phyloP scores from a whole-genome alignment of 2,888 invertebrate genomes.

The Scaptomyza polygonia region DNA sequence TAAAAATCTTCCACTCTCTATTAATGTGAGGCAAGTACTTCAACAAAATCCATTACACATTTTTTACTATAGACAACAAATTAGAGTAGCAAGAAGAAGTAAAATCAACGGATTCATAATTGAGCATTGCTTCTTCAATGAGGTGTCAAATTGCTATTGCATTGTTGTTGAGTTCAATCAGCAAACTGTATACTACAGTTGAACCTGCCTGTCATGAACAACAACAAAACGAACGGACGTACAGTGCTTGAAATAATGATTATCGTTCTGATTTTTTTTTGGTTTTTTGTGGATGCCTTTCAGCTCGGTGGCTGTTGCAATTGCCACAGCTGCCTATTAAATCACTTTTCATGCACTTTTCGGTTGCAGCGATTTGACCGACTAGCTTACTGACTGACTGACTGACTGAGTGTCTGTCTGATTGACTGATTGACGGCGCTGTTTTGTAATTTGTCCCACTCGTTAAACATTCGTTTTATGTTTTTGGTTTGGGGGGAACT shows the following conservation, averaged over 20 bases:
- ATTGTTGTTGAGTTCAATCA: conserved; percentile 36
- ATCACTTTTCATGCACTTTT: conserved; percentile 54
- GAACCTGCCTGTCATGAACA: conserved; percentile 14
- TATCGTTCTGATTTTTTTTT: conserved; percentile 22
- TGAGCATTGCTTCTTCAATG: conserved; percentile 47
- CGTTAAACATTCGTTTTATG: conserved; percentile 60
- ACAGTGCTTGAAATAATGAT: conserved; percentile 35
- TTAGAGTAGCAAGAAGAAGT: neutral
- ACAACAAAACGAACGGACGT: neutral
- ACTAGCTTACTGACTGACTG: conserved; percentile 14
- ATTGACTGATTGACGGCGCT: conserved; percentile 8
- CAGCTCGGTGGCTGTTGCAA: conserved; percentile 37
- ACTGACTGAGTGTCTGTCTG: conserved; percentile 11
- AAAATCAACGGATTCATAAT: conserved; percentile 33
- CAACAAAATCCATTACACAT: conserved; percentile 26
- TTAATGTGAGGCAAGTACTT: no score
- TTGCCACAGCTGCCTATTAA: conserved; percentile 42
- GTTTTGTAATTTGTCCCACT: conserved; percentile 53
- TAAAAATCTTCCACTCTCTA: no score
- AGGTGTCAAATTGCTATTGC: conserved; percentile 43
- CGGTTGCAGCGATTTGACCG: conserved; percentile 34
- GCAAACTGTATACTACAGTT: conserved; percentile 19
- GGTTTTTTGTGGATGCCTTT: conserved; percentile 18
- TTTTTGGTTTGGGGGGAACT: no score
- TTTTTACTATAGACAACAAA: neutral